Conservation (phyloP, 1,140 invertebrate genomes). For the Bicyclus anynana region DNA sequence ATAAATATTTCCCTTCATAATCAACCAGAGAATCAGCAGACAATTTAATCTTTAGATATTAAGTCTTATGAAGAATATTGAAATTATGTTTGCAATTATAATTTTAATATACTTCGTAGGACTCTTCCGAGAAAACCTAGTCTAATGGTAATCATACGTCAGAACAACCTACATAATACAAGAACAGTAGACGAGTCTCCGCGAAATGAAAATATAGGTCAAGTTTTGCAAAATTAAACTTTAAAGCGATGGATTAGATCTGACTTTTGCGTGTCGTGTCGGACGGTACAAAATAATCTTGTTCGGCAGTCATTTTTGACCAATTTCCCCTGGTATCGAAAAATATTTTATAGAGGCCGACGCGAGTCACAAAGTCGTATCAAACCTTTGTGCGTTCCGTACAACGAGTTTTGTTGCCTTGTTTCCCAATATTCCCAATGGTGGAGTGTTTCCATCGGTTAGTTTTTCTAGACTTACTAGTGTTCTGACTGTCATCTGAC, state of each 20-base stretch:
- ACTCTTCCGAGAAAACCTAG: not conserved
- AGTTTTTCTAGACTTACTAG: not conserved
- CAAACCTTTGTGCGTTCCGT: constrained; percentile 30
- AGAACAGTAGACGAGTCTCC: constrained; percentile 28
- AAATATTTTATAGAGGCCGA: constrained; percentile 53
- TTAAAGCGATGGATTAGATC: constrained; percentile 20
- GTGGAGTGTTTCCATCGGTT: constrained; percentile 5
- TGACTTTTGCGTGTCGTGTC: constrained; percentile 13
- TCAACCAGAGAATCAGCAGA: too few relatives aligned
- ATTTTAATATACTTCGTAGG: too few relatives aligned
- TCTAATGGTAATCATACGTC: not conserved
- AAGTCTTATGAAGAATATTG: too few relatives aligned
- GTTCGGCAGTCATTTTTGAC: constrained; percentile 64
- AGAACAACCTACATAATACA: constrained; percentile 23
- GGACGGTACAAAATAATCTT: constrained; percentile 46
- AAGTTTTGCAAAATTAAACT: constrained; percentile 25
- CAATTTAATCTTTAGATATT: too few relatives aligned
- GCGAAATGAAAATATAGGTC: constrained; percentile 27
- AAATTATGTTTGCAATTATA: too few relatives aligned
- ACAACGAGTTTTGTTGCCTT: constrained; percentile 18
- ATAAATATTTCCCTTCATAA: too few relatives aligned
- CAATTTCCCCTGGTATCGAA: constrained; percentile 59
- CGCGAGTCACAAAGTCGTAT: constrained; percentile 33
- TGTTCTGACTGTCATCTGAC: not conserved
- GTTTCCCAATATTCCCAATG: constrained; percentile 16